Evolutionary conservation across 2,797 vertebrate genomes (phyloP), one percentile per base, ranked within the genome.

Genomic region (Gouania willdenowi): DNA sequence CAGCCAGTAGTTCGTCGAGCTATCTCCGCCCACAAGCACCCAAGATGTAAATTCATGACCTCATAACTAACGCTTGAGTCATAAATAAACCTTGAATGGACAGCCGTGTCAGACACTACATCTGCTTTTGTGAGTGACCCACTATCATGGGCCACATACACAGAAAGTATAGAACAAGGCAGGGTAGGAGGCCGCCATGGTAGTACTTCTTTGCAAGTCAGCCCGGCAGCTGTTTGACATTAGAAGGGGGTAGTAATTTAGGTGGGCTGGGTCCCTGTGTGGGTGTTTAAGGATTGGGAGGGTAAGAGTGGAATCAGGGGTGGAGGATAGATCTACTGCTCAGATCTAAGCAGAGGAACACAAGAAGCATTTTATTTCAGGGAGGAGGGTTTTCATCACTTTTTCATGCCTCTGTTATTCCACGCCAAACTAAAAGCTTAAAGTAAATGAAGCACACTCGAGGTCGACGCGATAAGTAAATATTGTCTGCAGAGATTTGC

Each of bases 161-260:
- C 13, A 32, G 46, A 41, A 37, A 38, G 49, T 26, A 15, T 35
- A 32, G 7, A 37, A 24, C 20, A 14, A 10, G 9, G 32, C 44
- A 35, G 28, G 28, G 57, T 40, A 21, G 28, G 56, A 40, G 39
- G 34, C 18, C 9, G 26, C 38, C 55, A 65, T 9, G 37, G 40
- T 32, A 8, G 51, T 49, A 36, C 26, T 43, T 62, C 55, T 26
- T 51, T 18, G 26, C 52, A 4, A 59, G 65, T 66, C 31, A 32
- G 44, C 21, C 37, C 37, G 39, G 60, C 85, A 86, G 77, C 77
- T 85, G 85, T 79, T 82, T 79, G 47, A 57, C 68, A 82, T 87
- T 87, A 83, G 41, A 53, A 41, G 59, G 57, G 32, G 70, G 66
- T 51, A 60, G 66, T 66, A 41, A 65, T 71, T 66, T 54, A 52